phyloP scores from a whole-genome alignment of 2,888 invertebrate genomes.

The Cataglyphis rosenhaueri region DNA sequence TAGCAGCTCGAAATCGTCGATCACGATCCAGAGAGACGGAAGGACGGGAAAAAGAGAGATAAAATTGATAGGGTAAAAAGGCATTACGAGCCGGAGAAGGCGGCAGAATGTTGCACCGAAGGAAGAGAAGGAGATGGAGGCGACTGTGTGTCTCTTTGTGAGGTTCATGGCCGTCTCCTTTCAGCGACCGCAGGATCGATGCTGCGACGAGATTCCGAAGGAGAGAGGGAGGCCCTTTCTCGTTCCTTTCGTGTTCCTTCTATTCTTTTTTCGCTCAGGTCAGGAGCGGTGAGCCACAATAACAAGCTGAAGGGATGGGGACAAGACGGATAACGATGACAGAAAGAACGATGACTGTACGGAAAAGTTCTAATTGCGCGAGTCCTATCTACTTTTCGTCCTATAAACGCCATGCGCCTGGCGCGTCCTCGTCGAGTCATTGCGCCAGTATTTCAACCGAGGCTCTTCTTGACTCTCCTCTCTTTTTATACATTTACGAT shows the following conservation, averaged over 20 bases:
- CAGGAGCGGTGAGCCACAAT: conserved; percentile 30
- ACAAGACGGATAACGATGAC: conserved; percentile 47
- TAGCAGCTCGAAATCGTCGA: conserved; percentile 14
- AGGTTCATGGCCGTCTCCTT: conserved; percentile 72
- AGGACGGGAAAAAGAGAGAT: conserved; percentile 32
- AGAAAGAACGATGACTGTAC: conserved; percentile 50
- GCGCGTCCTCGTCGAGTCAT: conserved; percentile 11
- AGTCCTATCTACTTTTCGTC: conserved; percentile 23
- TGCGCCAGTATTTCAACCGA: conserved; percentile 17
- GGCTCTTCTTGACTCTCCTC: background rate
- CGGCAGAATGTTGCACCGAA: conserved; percentile 53
- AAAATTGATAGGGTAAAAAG: conserved; percentile 32
- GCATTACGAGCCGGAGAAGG: conserved; percentile 43
- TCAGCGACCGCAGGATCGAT: conserved; percentile 69
- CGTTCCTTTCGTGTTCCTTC: background rate
- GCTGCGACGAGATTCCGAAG: conserved; percentile 64
- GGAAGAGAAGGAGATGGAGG: conserved; percentile 27
- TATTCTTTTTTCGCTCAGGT: conserved; percentile 32
- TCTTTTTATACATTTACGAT: background rate
- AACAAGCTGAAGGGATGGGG: conserved; percentile 24
- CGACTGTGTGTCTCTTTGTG: conserved; percentile 58
- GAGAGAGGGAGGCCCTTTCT: conserved; percentile 19
- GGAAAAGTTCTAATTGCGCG: conserved; percentile 21
- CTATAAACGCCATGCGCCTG: background rate
- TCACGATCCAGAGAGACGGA: conserved; percentile 4